Conservation (phyloP, 2,797 vertebrate genomes). For the Molossus alvarezi region DNA sequence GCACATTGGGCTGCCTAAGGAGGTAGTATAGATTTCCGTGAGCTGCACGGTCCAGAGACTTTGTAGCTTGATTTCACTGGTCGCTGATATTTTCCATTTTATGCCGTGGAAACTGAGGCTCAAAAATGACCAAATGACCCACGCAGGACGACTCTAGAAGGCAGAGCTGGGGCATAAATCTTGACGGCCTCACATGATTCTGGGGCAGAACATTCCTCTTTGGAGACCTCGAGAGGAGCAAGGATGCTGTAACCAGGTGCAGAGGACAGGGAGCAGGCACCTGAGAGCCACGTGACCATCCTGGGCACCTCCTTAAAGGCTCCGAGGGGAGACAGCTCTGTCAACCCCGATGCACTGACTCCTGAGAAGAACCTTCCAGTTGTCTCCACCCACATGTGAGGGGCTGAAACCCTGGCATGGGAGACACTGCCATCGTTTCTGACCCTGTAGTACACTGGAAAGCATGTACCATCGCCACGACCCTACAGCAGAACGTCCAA, state of each 20-base stretch:
- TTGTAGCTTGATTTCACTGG: not conserved
- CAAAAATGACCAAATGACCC: not conserved
- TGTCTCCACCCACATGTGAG: not conserved
- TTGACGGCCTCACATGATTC: not conserved
- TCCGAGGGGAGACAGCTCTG: not conserved
- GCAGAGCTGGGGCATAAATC: not conserved
- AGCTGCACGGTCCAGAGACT: not conserved
- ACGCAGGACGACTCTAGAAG: not conserved
- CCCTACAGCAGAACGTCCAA: conserved; percentile 63
- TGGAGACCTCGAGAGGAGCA: not conserved
- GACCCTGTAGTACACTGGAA: not conserved
- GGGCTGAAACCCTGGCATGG: not conserved
- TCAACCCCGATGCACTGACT: not conserved
- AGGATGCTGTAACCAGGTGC: not conserved
- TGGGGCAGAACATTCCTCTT: not conserved
- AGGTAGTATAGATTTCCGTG: not conserved
- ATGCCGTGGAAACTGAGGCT: not conserved
- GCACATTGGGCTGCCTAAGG: not conserved
- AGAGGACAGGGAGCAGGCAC: rapidly evolving
- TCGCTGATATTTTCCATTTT: not conserved
- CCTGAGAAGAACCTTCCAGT: not conserved
- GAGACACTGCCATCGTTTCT: not conserved
- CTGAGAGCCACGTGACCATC: not conserved
- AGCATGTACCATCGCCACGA: not conserved
- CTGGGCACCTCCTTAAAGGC: not conserved